Evolutionary conservation across 2,113 vertebrate genomes (phyloP).

Genomic region (Megalops atlanticus): DNA sequence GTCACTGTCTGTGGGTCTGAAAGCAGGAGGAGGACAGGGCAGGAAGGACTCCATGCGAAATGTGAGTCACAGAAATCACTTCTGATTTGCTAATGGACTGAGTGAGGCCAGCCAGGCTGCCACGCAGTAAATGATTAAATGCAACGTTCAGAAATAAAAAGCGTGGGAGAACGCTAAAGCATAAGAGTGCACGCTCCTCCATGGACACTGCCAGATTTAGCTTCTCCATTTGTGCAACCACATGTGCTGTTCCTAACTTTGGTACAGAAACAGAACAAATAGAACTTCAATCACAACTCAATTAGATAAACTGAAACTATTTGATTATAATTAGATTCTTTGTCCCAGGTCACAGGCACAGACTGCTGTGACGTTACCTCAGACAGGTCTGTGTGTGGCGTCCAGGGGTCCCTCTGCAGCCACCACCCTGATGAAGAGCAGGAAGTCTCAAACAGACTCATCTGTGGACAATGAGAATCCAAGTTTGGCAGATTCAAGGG

Average conservation of each 20-base stretch:
- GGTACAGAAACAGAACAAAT: constrained; percentile 13
- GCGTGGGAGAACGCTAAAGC: background rate
- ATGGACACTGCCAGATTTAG: background rate
- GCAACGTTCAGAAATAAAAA: background rate
- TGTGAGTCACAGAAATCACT: constrained; percentile 96
- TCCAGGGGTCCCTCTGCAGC: too few species aligned
- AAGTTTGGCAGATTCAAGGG: too few species aligned
- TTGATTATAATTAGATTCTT: too few species aligned
- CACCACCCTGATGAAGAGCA: too few species aligned
- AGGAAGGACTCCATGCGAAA: constrained; percentile 91
- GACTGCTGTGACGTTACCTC: too few species aligned
- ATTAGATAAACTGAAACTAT: too few species aligned
- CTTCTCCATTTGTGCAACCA: background rate
- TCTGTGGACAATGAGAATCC: too few species aligned
- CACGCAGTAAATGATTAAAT: constrained; percentile 89
- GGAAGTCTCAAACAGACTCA: too few species aligned
- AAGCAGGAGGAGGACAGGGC: constrained; percentile 78
- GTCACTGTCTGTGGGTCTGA: constrained; percentile 99
- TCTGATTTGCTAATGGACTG: constrained; percentile 99
- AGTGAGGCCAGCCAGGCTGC: constrained; percentile 93
- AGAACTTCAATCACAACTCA: constrained; percentile 9
- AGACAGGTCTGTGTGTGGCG: too few species aligned
- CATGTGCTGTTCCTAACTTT: background rate
- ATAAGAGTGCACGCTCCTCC: background rate
- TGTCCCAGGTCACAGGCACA: too few species aligned